Evolutionary conservation across 2,797 vertebrate genomes (phyloP), one percentile per base, ranked within the genome.

Genomic region (Sebastolobus alascanus): DNA sequence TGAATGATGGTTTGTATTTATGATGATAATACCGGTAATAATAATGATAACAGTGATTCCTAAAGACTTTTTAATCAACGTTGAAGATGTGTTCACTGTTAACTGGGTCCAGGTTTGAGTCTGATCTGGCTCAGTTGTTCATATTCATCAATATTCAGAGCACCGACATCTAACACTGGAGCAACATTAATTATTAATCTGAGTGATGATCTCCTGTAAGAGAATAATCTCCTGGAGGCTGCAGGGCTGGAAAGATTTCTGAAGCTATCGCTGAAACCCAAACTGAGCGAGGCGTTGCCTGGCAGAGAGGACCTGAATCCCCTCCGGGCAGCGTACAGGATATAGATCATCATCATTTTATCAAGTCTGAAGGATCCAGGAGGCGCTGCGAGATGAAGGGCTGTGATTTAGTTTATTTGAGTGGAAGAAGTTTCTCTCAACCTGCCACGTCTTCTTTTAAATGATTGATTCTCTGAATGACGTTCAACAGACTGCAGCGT

Each of bases 181-280:
- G 77, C 64, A 58, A 38, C 82, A 80, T 90, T 29, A 13, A 87
- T 86, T 60, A 80, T 91, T 91, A 76, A 89, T 84, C 37, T 75
- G 67, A 86, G 35, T 56, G 66, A 84, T 84, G 78, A 88, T 73
- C 75, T 68, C 52, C 50, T 68, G 72, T 43, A 77, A 66, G 67
- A 82, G 75, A 38, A 37, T 67, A 61, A 75, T 74, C 79, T 77
- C 35, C 52, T 1, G 20, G 66, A 38, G 69, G 46, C 68, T 59
- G 73, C 75, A 46, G 38, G 58, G 58, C 71, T 82, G 81, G 54
- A 82, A 68, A 25, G 43, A 79, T 74, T 71, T 87, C 38, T 65
- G 80, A 86, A 65, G 33, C 43, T 46, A 46, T 46, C 16, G 43
- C 16, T 46, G 43, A 46, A 18, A 46, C 67, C n/a, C 66, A 67